A percentile compares a stretch with the other conserved stretches of the same genome.
Conservation (phyloP, 2,888 invertebrate species). For the Elysia crispata region DNA sequence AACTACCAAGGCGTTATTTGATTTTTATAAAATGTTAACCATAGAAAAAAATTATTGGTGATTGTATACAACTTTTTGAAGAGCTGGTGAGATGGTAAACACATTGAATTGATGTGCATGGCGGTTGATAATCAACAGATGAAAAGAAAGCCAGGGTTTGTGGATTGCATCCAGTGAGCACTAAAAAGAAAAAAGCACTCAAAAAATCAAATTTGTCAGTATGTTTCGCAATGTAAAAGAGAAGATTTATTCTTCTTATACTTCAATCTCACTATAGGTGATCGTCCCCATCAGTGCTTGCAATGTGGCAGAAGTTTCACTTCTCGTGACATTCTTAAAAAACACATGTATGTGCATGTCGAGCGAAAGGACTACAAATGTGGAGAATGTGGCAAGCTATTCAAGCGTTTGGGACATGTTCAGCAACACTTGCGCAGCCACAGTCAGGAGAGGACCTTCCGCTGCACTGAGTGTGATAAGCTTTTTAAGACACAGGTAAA, state of each 20-base stretch:
- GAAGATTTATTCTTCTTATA: background rate
- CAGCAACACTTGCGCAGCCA: slow-evolving; percentile 75
- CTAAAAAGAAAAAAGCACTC: too few species aligned
- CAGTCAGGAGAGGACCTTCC: slow-evolving; percentile 67
- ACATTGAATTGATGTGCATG: too few species aligned
- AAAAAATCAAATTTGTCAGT: too few species aligned
- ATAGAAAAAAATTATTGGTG: background rate
- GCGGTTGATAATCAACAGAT: too few species aligned
- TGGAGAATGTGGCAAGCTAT: slow-evolving; percentile 76
- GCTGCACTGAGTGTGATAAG: slow-evolving; percentile 72
- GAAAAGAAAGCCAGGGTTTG: too few species aligned
- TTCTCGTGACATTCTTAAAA: slow-evolving; percentile 71
- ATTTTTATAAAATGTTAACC: too few species aligned
- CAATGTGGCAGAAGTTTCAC: slow-evolving; percentile 71
- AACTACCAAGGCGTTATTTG: too few species aligned
- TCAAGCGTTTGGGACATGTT: slow-evolving; percentile 75
- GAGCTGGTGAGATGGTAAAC: too few species aligned
- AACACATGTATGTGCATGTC: slow-evolving; percentile 72
- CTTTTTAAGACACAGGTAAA: slow-evolving; percentile 74
- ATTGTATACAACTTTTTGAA: background rate
- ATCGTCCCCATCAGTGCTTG: slow-evolving; percentile 69
- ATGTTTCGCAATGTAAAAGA: background rate
- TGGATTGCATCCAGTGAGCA: too few species aligned
- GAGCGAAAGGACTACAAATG: slow-evolving; percentile 73
- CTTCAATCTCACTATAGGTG: slow-evolving; percentile 60